Conservation (phyloP, 2,888 invertebrate genomes). For the Himalopsyche kuldschensis region DNA sequence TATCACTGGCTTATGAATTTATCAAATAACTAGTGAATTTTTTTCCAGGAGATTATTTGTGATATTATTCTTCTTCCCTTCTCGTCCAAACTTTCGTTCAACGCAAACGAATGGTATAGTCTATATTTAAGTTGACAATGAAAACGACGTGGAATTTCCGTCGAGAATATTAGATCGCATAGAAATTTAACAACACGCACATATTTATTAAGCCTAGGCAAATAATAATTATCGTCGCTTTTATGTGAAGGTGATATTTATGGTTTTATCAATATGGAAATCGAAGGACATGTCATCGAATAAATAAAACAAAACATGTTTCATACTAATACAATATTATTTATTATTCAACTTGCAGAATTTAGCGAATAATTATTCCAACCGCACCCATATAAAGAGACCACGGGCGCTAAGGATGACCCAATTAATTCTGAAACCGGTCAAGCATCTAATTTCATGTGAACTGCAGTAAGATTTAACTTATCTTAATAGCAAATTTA, state of each 20-base stretch:
- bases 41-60: no score
- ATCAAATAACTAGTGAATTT: no score
- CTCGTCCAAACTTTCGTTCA: no score
- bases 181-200: no score
- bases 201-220: no score
- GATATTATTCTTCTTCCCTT: no score
- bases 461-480: background rate
- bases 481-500: no score
- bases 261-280: background rate
- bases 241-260: background rate
- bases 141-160: no score
- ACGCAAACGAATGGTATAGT: no score
- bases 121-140: no score
- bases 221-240: background rate
- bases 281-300: background rate
- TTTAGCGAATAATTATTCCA: background rate
- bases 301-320: background rate
- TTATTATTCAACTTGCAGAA: background rate
- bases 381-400: background rate
- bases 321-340: background rate
- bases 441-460: background rate
- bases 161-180: no score
- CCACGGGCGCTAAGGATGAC: background rate
- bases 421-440: background rate
- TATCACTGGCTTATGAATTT: no score